Conservation (phyloP, 1,140 invertebrate species). For the Plodia interpunctella region DNA sequence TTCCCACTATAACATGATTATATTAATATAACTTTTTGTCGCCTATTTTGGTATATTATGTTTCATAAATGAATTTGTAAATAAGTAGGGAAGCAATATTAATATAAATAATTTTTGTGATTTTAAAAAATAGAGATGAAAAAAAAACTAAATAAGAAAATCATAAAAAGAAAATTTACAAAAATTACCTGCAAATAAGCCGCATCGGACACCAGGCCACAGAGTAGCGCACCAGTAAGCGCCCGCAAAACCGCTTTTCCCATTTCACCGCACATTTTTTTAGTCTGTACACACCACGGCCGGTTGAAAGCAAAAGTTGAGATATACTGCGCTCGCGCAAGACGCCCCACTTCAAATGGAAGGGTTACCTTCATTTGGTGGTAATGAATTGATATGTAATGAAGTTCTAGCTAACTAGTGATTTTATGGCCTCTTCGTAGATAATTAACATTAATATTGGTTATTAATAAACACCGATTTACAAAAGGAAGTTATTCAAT, state of each 20-base stretch:
- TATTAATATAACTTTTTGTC: no score
- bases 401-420: background rate
- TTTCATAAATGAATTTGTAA: no score
- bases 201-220: slow-evolving; percentile 60
- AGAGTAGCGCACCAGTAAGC: slow-evolving; percentile 61
- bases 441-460: background rate
- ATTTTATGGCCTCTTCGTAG: background rate
- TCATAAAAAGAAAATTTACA: background rate
- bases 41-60: no score
- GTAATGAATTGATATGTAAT: slow-evolving; percentile 1
- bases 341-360: slow-evolving; percentile 3
- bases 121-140: no score
- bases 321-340: background rate
- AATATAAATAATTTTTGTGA: no score
- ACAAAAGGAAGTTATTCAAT: no score
- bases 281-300: slow-evolving; percentile 8
- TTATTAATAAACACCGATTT: no score
- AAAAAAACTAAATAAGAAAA: background rate
- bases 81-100: no score
- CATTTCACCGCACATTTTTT: slow-evolving; percentile 67
- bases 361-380: background rate
- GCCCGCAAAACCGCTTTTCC: slow-evolving; percentile 65
- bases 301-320: slow-evolving; percentile 4
- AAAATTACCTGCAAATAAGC: slow-evolving; percentile 62
- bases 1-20: no score